Conservation (phyloP, 2,888 invertebrate genomes). For the Caenorhabditis becei region DNA sequence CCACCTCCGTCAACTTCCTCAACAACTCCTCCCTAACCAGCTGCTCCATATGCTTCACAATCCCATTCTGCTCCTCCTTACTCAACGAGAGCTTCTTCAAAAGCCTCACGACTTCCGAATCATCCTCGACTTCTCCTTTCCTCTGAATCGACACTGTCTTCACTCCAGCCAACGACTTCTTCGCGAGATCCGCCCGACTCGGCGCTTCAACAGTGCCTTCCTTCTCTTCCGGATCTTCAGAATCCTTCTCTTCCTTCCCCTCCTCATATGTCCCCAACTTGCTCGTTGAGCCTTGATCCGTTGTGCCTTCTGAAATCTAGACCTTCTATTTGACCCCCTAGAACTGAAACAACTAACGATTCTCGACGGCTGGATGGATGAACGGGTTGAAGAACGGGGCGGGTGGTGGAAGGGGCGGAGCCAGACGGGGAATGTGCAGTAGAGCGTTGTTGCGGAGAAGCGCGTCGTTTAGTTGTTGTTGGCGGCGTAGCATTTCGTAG, state of each 20-base stretch:
- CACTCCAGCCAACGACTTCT: slow-evolving; percentile 51
- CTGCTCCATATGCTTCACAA: slow-evolving; percentile 65
- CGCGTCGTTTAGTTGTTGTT: slow-evolving; percentile 68
- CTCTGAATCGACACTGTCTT: slow-evolving; percentile 54
- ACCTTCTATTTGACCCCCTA: background rate
- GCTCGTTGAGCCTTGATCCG: slow-evolving; percentile 39
- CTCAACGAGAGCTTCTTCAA: slow-evolving; percentile 66
- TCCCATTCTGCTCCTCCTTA: slow-evolving; percentile 57
- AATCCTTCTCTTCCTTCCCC: slow-evolving; percentile 1
- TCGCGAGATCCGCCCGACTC: slow-evolving; percentile 10
- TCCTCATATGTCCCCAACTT: slow-evolving; percentile 34
- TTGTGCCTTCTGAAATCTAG: slow-evolving; percentile 28
- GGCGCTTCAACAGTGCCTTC: slow-evolving; percentile 46
- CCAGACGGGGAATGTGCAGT: slow-evolving; percentile 50
- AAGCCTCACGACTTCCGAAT: slow-evolving; percentile 50
- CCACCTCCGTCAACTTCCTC: slow-evolving; percentile 45
- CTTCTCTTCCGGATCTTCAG: slow-evolving; percentile 17
- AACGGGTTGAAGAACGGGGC: slow-evolving; percentile 45
- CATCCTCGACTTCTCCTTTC: slow-evolving; percentile 34
- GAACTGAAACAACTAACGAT: slow-evolving; percentile 20
- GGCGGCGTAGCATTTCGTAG: slow-evolving; percentile 64
- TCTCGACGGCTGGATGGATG: background rate
- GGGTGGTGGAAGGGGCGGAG: slow-evolving; percentile 9
- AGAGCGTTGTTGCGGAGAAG: slow-evolving; percentile 66
- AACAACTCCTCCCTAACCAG: slow-evolving; percentile 61